Evolutionary conservation across 2,113 vertebrate genomes (phyloP).

Genomic region (Chamaea fasciata): DNA sequence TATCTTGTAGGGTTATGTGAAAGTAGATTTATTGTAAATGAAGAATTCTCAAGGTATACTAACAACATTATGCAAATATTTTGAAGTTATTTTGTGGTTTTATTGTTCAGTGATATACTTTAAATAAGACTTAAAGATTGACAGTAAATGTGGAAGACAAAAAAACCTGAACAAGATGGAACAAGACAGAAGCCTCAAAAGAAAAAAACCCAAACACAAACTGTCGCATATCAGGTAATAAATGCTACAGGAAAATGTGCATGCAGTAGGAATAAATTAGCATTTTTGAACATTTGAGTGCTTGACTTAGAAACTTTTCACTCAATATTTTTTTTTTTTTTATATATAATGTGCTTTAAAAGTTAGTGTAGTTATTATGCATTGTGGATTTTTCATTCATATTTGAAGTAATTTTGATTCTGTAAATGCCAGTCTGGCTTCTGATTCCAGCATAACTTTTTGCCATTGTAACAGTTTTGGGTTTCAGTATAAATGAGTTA

Average conservation of each 20-base stretch:
- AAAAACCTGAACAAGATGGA: background rate
- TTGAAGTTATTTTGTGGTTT: background rate
- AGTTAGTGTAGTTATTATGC: background rate
- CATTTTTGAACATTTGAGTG: background rate
- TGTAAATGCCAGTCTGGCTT: background rate
- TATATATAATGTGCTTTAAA: background rate
- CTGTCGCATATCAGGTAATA: background rate
- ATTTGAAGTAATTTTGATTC: background rate
- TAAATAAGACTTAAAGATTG: background rate
- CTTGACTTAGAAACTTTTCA: background rate
- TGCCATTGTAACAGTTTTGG: background rate
- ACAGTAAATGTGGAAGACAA: background rate
- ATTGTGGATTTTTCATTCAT: background rate
- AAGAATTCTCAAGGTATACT: background rate
- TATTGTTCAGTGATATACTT: background rate
- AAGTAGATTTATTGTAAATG: background rate
- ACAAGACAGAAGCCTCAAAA: background rate
- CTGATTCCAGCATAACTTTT: background rate
- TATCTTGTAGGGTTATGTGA: background rate
- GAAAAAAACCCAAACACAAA: background rate
- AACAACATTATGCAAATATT: background rate
- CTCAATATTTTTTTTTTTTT: background rate
- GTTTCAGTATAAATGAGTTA: background rate
- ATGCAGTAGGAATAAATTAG: background rate
- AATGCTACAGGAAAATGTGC: background rate